Base-by-base conservation (phyloP, 2,113 vertebrate genomes). In the Oreocharis arfaki region DNA sequence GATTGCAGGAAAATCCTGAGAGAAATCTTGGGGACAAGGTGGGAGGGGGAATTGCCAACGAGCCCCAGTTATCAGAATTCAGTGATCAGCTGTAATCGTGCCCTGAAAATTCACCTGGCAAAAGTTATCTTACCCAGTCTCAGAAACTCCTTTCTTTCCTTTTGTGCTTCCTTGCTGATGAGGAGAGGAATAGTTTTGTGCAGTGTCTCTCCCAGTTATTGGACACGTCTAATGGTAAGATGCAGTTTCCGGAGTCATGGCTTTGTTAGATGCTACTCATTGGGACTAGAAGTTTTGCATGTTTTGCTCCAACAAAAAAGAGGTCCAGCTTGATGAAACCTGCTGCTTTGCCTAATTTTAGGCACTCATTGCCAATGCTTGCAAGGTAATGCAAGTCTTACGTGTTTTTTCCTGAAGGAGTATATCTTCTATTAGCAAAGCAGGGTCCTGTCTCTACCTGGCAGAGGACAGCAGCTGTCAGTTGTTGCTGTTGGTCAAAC, bases 141-240 rank as follows among this genome's bases (percentile, higher is more conserved):
- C 19, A 65, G 18, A 83, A 82, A 6, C 1, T 7, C 22, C 3
- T 1, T 82, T 2, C 1, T 50, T 44, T 90, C 13, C 6, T 28
- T 9, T 52, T n/a, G 1, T 13, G 8, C 6, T 52, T 3, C 0
- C 17, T 71, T 49, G 26, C 22, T 81, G 4, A 0, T 3, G 60
- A 14, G 7, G 9, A 39, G 12, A 60, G 4, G 7, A 69, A 52
- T 14, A 39, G 11, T 30, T 83, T 63, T 60, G 15, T 60, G 24
- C 1, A 4, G 7, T n/a, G 15, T 9, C 18, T 61, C 73, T 69
- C 7, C 13, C 12, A 27, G 0, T 37, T 37, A 28, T 11, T 3
- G 1, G 24, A 16, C 2, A 6, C 10, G 33, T 70, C 64, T 69
- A 49, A 41, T 3, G 16, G 35, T 67, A 81, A 70, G 19, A 55